phyloP scores from a whole-genome alignment of 2,888 invertebrate genomes.

The Andrena bucephala region DNA sequence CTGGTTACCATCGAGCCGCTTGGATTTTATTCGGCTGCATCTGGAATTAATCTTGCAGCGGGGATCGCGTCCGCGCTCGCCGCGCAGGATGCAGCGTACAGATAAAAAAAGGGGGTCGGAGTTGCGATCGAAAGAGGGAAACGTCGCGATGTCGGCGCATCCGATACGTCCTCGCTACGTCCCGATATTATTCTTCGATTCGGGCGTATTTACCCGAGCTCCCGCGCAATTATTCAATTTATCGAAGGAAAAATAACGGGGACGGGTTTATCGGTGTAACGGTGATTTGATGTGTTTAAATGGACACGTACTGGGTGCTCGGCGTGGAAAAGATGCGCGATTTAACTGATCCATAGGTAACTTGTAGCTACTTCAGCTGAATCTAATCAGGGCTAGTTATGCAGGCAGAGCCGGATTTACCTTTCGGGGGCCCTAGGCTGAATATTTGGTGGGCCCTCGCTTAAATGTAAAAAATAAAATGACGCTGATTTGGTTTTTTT shows the following conservation, averaged over 20 bases:
- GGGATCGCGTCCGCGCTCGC: conserved; percentile 13
- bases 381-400: too few relatives aligned
- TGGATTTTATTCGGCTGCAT: background rate
- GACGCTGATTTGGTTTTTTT: too few relatives aligned
- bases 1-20: conserved; percentile 21
- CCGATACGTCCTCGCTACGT: too few relatives aligned
- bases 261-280: conserved; percentile 10
- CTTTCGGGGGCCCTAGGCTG: too few relatives aligned
- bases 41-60: conserved; percentile 32
- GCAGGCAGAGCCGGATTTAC: too few relatives aligned
- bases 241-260: background rate
- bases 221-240: conserved; percentile 5
- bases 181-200: conserved; percentile 20
- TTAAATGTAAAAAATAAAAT: too few relatives aligned
- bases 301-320: background rate
- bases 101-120: background rate
- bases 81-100: background rate
- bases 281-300: background rate
- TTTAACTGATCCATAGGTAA: too few relatives aligned
- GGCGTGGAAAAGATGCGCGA: background rate
- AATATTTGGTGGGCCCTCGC: too few relatives aligned
- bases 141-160: background rate
- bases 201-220: background rate
- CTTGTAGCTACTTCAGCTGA: too few relatives aligned
- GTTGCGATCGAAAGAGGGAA: conserved; percentile 23